Percentiles rank a stretch among this genome's conserved stretches.
Conservation (phyloP, 2,888 invertebrate species). For the Andrena trimmerana region DNA sequence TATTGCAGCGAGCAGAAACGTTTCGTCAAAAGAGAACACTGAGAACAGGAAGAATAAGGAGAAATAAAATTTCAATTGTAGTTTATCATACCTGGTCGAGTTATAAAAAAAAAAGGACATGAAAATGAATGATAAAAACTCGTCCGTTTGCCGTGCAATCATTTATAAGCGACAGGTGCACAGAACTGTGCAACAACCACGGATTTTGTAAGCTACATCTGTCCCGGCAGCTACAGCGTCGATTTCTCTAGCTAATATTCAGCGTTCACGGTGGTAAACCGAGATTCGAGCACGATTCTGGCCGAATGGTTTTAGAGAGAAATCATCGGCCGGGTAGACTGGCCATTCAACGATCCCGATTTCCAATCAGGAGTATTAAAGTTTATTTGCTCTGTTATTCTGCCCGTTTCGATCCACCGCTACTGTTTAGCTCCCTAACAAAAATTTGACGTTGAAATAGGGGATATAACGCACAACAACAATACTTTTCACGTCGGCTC, state of each 20-base stretch:
- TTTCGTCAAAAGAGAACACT: not conserved
- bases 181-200: not conserved
- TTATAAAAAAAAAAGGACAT: not conserved
- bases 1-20: not conserved
- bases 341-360: constrained; percentile 76
- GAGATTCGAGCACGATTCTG: constrained; percentile 37
- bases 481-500: constrained; percentile 23
- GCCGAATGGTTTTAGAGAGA: constrained; percentile 56
- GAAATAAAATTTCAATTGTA: not conserved
- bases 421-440: constrained; percentile 78
- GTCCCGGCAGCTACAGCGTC: constrained; percentile 23
- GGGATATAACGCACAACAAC: constrained; percentile 49
- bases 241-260: constrained; percentile 64
- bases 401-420: constrained; percentile 58
- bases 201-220: constrained; percentile 19
- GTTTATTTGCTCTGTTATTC: constrained; percentile 73
- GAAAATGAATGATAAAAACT: not conserved
- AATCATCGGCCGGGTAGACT: constrained; percentile 58
- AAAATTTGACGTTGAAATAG: constrained; percentile 80
- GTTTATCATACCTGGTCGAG: not conserved
- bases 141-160: not conserved
- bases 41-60: not conserved
- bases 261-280: constrained; percentile 49
- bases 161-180: not conserved
- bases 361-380: constrained; percentile 83